These are phyloP conservation scores for Arremon brunneinucha DNA, from an alignment of 2,797 vertebrate species.

Conservation along the genomic window DNA sequence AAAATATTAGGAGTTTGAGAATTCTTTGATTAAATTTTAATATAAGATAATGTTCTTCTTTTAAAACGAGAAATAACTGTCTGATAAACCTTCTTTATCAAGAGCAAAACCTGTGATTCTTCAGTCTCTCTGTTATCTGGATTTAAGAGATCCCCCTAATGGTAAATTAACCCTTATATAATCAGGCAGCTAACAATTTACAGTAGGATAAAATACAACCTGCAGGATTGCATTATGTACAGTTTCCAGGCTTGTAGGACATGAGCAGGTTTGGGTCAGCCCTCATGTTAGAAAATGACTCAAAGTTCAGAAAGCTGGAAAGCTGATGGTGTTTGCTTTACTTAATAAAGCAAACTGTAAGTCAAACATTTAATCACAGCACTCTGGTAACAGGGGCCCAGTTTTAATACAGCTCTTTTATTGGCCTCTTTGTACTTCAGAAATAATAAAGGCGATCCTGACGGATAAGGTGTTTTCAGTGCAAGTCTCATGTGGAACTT, in stretches of 20 bases:
- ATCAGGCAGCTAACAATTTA: neutral
- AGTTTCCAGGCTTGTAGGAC: neutral
- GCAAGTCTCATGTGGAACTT: constrained; percentile 35
- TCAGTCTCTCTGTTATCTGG: neutral
- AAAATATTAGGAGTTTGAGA: neutral
- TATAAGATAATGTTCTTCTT: neutral
- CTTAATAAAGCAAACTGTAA: constrained; percentile 64
- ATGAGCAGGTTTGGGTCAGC: neutral
- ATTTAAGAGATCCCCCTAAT: neutral
- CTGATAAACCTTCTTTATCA: neutral
- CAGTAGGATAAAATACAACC: neutral
- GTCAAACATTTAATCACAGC: constrained; percentile 63
- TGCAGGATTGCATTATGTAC: neutral
- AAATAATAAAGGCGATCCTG: constrained; percentile 31
- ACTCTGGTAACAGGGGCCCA: constrained; percentile 30
- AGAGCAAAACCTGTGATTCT: neutral
- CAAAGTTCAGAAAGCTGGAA: constrained; percentile 47
- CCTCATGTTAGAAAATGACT: neutral
- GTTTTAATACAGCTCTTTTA: constrained; percentile 58
- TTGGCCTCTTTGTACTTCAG: constrained; percentile 53
- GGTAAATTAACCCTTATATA: neutral
- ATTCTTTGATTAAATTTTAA: neutral
- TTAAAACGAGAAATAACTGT: constrained; percentile 10
- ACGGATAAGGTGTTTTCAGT: constrained; percentile 31
- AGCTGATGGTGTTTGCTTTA: constrained; percentile 31